phyloP scores from a whole-genome alignment of 2,113 vertebrate species.

The Semnornis frantzii region DNA sequence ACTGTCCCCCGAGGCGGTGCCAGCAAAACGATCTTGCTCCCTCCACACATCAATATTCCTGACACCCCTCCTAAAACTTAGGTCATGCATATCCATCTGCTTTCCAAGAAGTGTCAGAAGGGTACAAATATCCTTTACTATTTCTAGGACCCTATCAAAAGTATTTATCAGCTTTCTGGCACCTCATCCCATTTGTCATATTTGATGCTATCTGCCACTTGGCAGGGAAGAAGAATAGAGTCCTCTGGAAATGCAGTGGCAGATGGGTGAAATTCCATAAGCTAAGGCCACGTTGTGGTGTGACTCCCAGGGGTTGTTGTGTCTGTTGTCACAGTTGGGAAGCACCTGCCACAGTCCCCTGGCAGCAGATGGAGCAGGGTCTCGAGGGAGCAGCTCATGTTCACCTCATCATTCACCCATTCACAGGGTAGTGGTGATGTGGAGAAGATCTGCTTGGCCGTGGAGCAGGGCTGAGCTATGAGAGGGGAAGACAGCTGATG shows the following conservation, averaged over 20 bases:
- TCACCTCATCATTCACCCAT: rapidly evolving
- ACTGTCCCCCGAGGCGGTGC: slow-evolving; percentile 12
- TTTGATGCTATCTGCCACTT: slow-evolving; percentile 24
- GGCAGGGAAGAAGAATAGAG: neutral
- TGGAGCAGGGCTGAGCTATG: neutral
- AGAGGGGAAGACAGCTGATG: neutral
- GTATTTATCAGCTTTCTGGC: slow-evolving; percentile 75
- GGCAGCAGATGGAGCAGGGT: neutral
- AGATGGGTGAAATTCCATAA: neutral
- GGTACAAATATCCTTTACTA: slow-evolving; percentile 71
- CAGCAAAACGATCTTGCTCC: slow-evolving; percentile 59
- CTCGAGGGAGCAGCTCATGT: neutral
- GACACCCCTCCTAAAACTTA: slow-evolving; percentile 68
- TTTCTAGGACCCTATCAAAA: slow-evolving; percentile 78
- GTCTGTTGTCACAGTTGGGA: neutral
- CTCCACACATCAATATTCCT: slow-evolving; percentile 65
- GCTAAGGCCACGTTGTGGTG: neutral
- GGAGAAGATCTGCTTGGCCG: neutral
- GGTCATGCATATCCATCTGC: slow-evolving; percentile 78
- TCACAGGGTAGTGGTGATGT: neutral
- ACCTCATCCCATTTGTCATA: slow-evolving; percentile 71
- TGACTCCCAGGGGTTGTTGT: neutral
- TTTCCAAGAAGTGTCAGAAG: slow-evolving; percentile 68
- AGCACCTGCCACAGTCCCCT: rapidly evolving
- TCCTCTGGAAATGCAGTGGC: neutral